Percentiles rank a stretch among this genome's conserved stretches.
Conservation (phyloP, 2,113 vertebrate genomes). For the Haliaeetus leucogaster region DNA sequence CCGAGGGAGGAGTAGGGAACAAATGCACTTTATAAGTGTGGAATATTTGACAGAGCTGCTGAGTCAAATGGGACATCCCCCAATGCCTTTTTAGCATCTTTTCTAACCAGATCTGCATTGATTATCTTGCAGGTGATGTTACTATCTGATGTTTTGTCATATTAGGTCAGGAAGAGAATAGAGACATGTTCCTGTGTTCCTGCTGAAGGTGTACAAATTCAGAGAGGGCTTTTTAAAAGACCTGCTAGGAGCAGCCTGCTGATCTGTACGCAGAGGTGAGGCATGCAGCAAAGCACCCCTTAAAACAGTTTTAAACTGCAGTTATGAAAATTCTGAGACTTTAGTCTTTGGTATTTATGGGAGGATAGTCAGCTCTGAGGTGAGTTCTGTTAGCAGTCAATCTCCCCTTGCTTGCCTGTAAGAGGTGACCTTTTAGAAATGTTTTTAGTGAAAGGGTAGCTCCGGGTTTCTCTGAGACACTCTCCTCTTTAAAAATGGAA, state of each 20-base stretch:
- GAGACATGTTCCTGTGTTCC: fast-evolving
- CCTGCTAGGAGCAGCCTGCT: not conserved
- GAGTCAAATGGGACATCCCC: not conserved
- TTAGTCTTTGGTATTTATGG: not conserved
- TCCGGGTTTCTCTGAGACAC: not conserved
- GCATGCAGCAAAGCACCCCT: not conserved
- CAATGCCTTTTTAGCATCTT: not conserved
- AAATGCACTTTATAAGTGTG: not conserved
- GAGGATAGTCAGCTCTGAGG: not conserved
- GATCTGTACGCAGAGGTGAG: not conserved
- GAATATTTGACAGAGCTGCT: not conserved
- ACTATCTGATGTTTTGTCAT: not conserved
- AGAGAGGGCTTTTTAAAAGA: not conserved
- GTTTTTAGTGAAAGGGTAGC: not conserved
- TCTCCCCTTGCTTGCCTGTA: not conserved
- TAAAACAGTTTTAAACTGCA: not conserved
- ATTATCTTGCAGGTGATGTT: not conserved
- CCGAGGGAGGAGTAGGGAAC: not conserved
- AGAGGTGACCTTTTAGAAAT: not conserved
- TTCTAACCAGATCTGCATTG: not conserved
- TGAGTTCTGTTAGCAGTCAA: not conserved
- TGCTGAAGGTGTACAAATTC: not conserved
- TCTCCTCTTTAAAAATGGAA: not conserved
- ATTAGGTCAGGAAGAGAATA: not conserved
- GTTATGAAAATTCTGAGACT: not conserved